Base-by-base conservation (phyloP, 2,113 vertebrate genomes). In the Chrysochloris asiatica region DNA sequence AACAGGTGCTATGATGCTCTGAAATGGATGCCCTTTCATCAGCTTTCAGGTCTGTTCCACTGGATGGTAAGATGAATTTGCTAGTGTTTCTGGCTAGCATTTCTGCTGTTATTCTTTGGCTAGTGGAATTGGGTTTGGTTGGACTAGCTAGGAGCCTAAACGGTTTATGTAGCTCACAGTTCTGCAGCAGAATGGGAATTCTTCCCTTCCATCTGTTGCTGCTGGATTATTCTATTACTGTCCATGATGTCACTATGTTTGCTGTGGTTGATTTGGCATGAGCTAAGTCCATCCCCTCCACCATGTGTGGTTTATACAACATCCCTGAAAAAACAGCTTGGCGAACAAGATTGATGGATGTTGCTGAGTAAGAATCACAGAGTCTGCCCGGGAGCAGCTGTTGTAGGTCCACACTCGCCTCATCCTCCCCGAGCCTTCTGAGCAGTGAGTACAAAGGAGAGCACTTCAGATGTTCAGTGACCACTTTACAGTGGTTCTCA, bases 201-300 rank as follows among this genome's bases (percentile, higher is more conserved):
- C 52, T 88, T 90, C 91, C 78, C 79, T 86, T 69, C 91, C 86
- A 89, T 93, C 95, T 95, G 95, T 41, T 86, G 80, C 92, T 80
- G 61, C 71, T 77, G 47, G 75, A 72, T 67, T 41, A 80, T 86
- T 89, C 93, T 81, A 76, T 88, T 54, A 61, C 80, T 41, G 59
- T 30, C 82, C 36, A 33, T 78, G 89, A 89, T 92, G 86, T 56
- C 87, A 89, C 80, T 82, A 61, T 77, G 87, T 83, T 72, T 83
- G 79, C 83, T 88, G 83, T 24, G 24, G 67, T n/a, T 54, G 47
- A 75, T 77, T 33, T 85, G 89, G 91, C 93, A 48, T 12, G 24
- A 88, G 56, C 61, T 36, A 14, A 38, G 48, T 65, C 47, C 43
- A 14, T n/a, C n/a, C 80, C 77, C 45, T 85, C 75, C 3, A 79